Evolutionary conservation across 2,797 vertebrate species (phyloP).

Genomic region (Carduelis carduelis): DNA sequence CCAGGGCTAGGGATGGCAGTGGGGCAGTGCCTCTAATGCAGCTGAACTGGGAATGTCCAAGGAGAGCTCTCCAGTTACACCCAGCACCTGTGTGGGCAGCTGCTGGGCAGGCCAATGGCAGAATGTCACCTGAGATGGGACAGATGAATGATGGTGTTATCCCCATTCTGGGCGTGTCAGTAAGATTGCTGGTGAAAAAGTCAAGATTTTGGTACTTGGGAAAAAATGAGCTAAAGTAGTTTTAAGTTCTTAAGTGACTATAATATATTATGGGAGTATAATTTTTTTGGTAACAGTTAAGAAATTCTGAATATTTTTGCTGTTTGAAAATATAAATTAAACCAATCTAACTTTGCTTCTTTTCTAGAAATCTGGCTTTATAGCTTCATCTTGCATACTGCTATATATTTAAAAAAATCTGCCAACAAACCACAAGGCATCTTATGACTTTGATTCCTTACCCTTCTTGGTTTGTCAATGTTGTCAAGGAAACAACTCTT

Average conservation of each 20-base stretch:
- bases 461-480: slow-evolving; percentile 14
- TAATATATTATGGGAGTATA: not conserved
- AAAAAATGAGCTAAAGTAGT: not conserved
- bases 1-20: not conserved
- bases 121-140: not conserved
- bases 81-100: not conserved
- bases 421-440: slow-evolving; percentile 2
- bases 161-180: not conserved
- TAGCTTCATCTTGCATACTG: not conserved
- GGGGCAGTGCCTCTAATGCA: not conserved
- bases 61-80: not conserved
- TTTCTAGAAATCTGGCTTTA: not conserved
- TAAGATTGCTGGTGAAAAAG: not conserved
- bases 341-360: not conserved
- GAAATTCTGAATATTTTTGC: not conserved
- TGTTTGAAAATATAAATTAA: not conserved
- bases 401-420: not conserved
- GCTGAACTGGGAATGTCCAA: not conserved
- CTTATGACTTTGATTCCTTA: not conserved
- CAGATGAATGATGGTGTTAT: not conserved
- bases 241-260: not conserved
- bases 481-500: slow-evolving; percentile 76
- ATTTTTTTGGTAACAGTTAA: not conserved
- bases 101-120: not conserved
- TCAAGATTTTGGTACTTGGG: not conserved